Base-by-base conservation (phyloP, 2,113 vertebrate genomes). In the Bubo scandiacus region DNA sequence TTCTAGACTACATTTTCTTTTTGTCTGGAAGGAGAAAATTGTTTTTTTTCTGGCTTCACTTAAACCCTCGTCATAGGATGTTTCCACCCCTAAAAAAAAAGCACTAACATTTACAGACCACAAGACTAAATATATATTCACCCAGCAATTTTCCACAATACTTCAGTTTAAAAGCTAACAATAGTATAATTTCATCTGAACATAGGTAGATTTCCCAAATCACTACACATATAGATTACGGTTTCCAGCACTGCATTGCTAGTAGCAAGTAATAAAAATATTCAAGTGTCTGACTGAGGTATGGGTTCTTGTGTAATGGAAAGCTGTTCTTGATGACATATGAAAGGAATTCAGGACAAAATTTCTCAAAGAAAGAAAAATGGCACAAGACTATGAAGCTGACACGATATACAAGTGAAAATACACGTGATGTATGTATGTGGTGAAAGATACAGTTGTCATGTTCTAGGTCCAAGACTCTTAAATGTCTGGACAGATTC, bases 361-460 rank as follows among this genome's bases (percentile, higher is more conserved):
- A 81, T 71, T 22, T 74, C 45, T 86, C 34, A 84, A 30, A 88
- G 62, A 66, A 88, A 78, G 47, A 71, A 80, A 93, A 80, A 86
- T 18, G 36, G 6, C 42, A 51, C 17, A 38, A 49, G 47, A n/a
- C 19, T 16, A 43, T n/a, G 51, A 62, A 61, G 26, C 11, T 70
- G 67, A 62, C 17, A 32, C 12, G 47, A 58, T 71, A 40, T 11
- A n/a, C 9, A 82, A 79, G n/a, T 61, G 18, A 10, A 61, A 82
- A 88, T 15, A 42, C 1, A 42, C 3, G 8, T 9, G 3, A 23
- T 79, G 32, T 6, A 42, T 0, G 2, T 6, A 38, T 0, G 2
- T 12, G 8, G 11, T 59, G 12, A 62, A 91, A 75, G 12, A 66
- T 14, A 16, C 32, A 61, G 40, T 66, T 83, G 9, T 66, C 51